These are phyloP conservation scores for Mus pahari DNA, from an alignment of 2,113 vertebrate genomes.

Conservation along the genomic window DNA sequence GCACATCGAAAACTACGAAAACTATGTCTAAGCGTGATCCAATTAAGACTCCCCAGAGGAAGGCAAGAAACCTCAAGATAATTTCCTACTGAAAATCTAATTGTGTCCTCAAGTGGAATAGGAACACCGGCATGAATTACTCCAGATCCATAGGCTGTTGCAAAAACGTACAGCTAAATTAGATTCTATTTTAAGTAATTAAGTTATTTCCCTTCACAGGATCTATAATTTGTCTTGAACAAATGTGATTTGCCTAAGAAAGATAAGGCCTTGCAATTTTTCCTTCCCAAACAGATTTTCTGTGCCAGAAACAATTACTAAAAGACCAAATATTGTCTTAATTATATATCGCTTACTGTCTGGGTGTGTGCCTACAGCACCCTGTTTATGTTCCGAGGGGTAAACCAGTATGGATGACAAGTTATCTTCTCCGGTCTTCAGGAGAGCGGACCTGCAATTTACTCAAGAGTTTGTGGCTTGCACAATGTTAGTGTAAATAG, in stretches of 20 bases:
- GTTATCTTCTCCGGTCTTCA: conserved; percentile 58
- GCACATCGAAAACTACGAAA: conserved; percentile 71
- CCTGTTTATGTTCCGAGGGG: conserved; percentile 7
- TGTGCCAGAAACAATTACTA: conserved; percentile 76
- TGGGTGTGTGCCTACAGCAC: not conserved
- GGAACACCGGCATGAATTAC: conserved; percentile 73
- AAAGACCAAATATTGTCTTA: conserved; percentile 78
- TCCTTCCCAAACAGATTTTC: conserved; percentile 74
- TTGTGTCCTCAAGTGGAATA: conserved; percentile 74
- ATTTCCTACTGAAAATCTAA: conserved; percentile 80
- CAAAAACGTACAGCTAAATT: conserved; percentile 77
- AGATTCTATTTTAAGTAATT: conserved; percentile 81
- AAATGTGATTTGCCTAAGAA: conserved; percentile 80
- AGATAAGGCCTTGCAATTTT: conserved; percentile 77
- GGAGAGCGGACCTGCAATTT: conserved; percentile 69
- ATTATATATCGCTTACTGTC: conserved; percentile 65
- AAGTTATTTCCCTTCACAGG: conserved; percentile 77
- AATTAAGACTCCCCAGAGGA: conserved; percentile 72
- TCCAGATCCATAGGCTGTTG: conserved; percentile 71
- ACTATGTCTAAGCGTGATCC: conserved; percentile 76
- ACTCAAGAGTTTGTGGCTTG: conserved; percentile 75
- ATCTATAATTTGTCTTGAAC: conserved; percentile 77
- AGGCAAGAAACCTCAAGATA: conserved; percentile 75
- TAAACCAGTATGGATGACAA: conserved; percentile 39
- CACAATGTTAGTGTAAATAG: conserved; percentile 74